These are phyloP conservation scores for Solea senegalensis DNA, from an alignment of 2,113 vertebrate species.

Conservation along the genomic window DNA sequence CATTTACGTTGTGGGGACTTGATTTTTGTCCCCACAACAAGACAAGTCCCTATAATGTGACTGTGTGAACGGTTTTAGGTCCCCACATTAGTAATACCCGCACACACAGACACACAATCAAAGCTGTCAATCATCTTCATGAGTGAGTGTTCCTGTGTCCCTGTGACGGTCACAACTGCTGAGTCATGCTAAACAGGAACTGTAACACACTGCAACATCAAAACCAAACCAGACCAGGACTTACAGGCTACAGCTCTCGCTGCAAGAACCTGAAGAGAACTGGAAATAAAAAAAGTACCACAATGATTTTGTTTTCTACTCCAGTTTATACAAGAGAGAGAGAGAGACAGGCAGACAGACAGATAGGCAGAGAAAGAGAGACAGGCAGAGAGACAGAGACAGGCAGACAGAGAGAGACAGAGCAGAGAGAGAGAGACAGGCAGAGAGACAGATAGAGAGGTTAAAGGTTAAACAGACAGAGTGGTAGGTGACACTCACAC, in stretches of 20 bases:
- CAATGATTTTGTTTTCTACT: constrained; percentile 27
- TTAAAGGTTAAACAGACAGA: constrained; percentile 39
- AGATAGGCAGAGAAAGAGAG: too few species aligned
- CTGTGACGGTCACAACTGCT: too few species aligned
- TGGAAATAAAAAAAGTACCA: constrained; percentile 58
- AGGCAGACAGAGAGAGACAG: constrained; percentile 6
- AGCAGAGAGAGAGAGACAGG: background rate
- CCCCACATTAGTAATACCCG: too few species aligned
- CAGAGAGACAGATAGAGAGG: constrained; percentile 21
- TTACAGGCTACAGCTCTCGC: constrained; percentile 74
- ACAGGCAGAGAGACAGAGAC: constrained; percentile 3
- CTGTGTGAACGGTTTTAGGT: too few species aligned
- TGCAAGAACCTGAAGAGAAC: constrained; percentile 77
- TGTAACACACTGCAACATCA: constrained; percentile 15
- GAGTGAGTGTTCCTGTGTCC: too few species aligned
- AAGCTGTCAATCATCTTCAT: too few species aligned
- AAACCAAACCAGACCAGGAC: constrained; percentile 41
- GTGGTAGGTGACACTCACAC: constrained; percentile 66
- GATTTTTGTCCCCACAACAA: too few species aligned
- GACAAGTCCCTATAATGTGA: too few species aligned
- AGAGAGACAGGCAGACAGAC: background rate
- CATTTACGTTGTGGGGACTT: too few species aligned
- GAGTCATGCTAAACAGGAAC: too few species aligned
- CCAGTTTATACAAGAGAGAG: constrained; percentile 1
- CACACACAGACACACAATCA: too few species aligned